Conservation (phyloP, 2,888 invertebrate genomes). For the Conus canariensis region DNA sequence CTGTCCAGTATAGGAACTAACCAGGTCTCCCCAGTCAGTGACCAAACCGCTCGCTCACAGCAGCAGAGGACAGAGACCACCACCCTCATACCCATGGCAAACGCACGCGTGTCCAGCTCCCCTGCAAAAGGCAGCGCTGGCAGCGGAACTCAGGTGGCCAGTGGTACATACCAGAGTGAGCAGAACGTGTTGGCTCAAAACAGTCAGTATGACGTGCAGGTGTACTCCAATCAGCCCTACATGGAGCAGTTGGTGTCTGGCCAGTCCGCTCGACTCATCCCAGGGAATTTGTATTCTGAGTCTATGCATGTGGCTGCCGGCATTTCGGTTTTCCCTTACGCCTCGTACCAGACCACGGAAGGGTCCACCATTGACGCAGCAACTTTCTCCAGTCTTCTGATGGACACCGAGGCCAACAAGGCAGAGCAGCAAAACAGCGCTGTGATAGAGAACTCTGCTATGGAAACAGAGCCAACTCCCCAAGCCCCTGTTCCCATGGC, state of each 20-base stretch:
- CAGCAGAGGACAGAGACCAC: conserved; percentile 32
- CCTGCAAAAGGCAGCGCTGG: not conserved
- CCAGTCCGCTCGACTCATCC: conserved; percentile 42
- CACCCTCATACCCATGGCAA: conserved; percentile 25
- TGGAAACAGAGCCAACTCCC: conserved; percentile 1
- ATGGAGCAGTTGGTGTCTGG: conserved; percentile 53
- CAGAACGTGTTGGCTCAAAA: conserved; percentile 10
- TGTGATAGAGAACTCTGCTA: conserved; percentile 24
- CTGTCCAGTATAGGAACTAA: conserved; percentile 38
- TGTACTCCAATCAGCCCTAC: conserved; percentile 48
- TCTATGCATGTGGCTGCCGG: conserved; percentile 32
- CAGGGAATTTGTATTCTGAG: conserved; percentile 36
- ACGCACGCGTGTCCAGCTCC: conserved; percentile 1
- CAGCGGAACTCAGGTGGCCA: not conserved
- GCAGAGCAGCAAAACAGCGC: not conserved
- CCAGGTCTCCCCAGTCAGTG: conserved; percentile 37
- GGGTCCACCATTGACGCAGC: conserved; percentile 65
- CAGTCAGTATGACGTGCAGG: conserved; percentile 45
- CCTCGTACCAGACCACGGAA: conserved; percentile 40
- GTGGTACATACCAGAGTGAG: conserved; percentile 22
- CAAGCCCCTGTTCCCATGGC: not conserved
- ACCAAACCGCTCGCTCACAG: conserved; percentile 36
- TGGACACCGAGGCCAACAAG: conserved; percentile 35
- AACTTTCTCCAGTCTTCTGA: conserved; percentile 64
- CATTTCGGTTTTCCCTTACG: conserved; percentile 18